A percentile compares a stretch with the other conserved stretches of the same genome.
Evolutionary conservation across 1,140 invertebrate species (phyloP).

Genomic region (Andrena cerasifolii): DNA sequence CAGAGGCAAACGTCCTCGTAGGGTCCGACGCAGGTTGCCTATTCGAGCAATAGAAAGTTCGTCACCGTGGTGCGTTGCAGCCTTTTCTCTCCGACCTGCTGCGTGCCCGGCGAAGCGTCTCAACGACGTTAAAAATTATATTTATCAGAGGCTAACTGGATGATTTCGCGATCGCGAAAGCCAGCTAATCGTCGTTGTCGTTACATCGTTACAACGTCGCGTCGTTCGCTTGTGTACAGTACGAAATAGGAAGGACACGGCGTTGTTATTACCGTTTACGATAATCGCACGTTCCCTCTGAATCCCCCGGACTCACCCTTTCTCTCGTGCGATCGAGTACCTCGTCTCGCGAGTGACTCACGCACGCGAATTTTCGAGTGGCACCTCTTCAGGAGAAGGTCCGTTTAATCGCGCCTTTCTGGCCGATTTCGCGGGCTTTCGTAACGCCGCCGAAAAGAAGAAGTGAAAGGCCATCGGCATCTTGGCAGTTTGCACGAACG

Average conservation of each 20-base stretch:
- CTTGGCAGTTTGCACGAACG: background rate
- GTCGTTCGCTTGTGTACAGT: background rate
- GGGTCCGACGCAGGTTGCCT: background rate
- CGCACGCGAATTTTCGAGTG: too few species aligned
- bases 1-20: background rate
- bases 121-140: background rate
- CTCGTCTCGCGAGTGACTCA: background rate
- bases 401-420: background rate
- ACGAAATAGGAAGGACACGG: background rate
- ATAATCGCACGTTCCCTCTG: background rate
- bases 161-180: conserved; percentile 33
- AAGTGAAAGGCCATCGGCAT: conserved; percentile 35
- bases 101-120: background rate
- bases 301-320: background rate
- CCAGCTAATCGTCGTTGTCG: conserved; percentile 10
- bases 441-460: background rate
- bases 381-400: too few species aligned
- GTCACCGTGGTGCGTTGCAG: background rate
- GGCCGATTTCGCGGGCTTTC: conserved; percentile 10
- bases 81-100: conserved; percentile 9
- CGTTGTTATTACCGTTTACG: background rate
- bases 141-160: conserved; percentile 13
- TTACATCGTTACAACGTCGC: conserved; percentile 15
- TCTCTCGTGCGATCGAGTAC: background rate
- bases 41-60: conserved; percentile 54